Evolutionary conservation across 1,140 invertebrate genomes (phyloP).

Genomic region (Ceratina japonica): DNA sequence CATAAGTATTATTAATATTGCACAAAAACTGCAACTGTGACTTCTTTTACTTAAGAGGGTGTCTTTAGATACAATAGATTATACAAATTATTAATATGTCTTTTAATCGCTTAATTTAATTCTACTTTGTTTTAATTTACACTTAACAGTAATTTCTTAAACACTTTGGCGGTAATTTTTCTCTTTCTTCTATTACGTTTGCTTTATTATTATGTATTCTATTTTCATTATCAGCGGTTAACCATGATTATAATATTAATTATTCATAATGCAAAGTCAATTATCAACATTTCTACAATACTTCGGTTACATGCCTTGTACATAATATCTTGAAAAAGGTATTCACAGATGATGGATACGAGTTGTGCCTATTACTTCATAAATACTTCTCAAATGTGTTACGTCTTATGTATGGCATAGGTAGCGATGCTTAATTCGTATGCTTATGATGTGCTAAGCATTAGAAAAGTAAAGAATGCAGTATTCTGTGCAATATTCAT

Average conservation of each 20-base stretch:
- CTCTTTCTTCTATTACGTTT: conserved; percentile 7
- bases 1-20: conserved; percentile 31
- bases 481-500: conserved; percentile 62
- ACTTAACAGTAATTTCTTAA: conserved; percentile 13
- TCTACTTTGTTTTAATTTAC: not conserved
- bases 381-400: conserved; percentile 14
- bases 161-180: not conserved
- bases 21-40: conserved; percentile 45
- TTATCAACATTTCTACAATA: conserved; percentile 13
- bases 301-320: not conserved
- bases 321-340: conserved; percentile 1
- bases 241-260: not conserved
- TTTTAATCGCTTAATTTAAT: conserved; percentile 10
- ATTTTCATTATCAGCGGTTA: conserved; percentile 3
- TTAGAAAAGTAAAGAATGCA: conserved; percentile 25
- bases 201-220: conserved; percentile 2
- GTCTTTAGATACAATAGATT: conserved; percentile 21
- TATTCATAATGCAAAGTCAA: conserved; percentile 4
- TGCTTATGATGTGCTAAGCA: not conserved
- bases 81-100: not conserved
- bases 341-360: conserved; percentile 12
- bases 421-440: conserved; percentile 10
- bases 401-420: not conserved
- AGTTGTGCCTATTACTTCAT: conserved; percentile 55
- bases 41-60: conserved; percentile 11